Conservation (phyloP, 64 coral and sea anemone genomes). For the Stichodactyla mertensii region DNA sequence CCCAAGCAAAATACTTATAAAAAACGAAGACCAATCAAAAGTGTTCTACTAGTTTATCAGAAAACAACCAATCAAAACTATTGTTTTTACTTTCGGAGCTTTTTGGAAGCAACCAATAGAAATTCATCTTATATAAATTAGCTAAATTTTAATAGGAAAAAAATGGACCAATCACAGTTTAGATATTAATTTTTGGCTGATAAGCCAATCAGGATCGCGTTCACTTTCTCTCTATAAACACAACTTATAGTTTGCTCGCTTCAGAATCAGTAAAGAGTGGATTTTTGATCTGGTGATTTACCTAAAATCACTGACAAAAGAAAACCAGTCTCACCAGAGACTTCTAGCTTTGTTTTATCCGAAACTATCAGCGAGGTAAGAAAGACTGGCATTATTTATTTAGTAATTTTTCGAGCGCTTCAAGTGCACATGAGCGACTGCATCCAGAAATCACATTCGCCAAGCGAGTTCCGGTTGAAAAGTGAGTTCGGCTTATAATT, state of each 20-base stretch:
- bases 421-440: slow-evolving; percentile 6
- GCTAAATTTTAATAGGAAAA: neutral
- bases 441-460: slow-evolving; percentile 17
- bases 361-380: neutral
- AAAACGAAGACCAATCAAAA: neutral
- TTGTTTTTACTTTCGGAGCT: neutral
- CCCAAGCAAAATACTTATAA: neutral
- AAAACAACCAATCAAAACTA: slow-evolving; percentile 33
- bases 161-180: slow-evolving; percentile 19
- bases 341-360: neutral
- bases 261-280: slow-evolving; percentile 6
- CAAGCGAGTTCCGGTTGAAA: slow-evolving; percentile 15
- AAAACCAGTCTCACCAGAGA: neutral
- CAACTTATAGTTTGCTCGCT: slow-evolving; percentile 13
- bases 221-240: slow-evolving; percentile 23
- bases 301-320: neutral
- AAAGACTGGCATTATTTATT: neutral
- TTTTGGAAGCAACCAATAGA: neutral
- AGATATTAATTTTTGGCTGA: slow-evolving; percentile 5
- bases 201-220: slow-evolving; percentile 8
- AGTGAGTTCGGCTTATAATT: slow-evolving; percentile 22
- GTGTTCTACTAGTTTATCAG: neutral
- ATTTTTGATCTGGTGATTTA: slow-evolving; percentile 1
- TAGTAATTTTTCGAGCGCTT: slow-evolving; percentile 4
- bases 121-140: neutral